These are phyloP conservation scores for Helicolenus hilgendorfi DNA, from an alignment of 2,797 vertebrate species.

Conservation along the genomic window DNA sequence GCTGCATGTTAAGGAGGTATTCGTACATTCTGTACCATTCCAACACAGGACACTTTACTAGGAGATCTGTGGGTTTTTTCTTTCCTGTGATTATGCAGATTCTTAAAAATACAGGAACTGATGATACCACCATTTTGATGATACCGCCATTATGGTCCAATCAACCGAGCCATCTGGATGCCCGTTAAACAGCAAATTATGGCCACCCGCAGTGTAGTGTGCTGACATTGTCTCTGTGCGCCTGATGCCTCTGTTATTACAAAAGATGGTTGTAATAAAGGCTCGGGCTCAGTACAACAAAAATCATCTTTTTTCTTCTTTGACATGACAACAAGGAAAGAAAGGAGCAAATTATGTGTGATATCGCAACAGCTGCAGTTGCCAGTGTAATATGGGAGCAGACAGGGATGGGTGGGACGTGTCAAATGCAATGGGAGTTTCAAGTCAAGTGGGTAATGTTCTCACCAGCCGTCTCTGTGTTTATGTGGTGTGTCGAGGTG, in stretches of 20 bases:
- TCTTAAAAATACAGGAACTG: constrained; percentile 30
- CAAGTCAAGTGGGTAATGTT: constrained; percentile 80
- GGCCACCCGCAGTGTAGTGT: constrained; percentile 8
- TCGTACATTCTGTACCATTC: background rate
- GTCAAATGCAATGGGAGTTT: constrained; percentile 75
- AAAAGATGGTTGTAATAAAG: background rate
- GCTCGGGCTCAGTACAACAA: background rate
- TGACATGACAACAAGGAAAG: constrained; percentile 2
- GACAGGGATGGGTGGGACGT: constrained; percentile 60
- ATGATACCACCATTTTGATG: constrained; percentile 51
- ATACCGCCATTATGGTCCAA: constrained; percentile 64
- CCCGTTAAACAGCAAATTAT: constrained; percentile 50
- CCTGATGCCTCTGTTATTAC: background rate
- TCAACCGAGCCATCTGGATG: constrained; percentile 71
- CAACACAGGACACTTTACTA: background rate
- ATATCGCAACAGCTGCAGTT: constrained; percentile 65
- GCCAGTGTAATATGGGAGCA: constrained; percentile 39
- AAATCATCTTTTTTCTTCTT: background rate
- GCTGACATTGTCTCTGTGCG: background rate
- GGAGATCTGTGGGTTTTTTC: background rate
- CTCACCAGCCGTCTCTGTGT: constrained; percentile 49
- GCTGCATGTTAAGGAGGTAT: background rate
- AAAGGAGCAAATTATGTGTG: constrained; percentile 44
- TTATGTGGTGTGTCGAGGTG: constrained; percentile 4
- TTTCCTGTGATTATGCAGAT: constrained; percentile 5